phyloP scores from a whole-genome alignment of 23 tunicate species.

The Corella eumyota region DNA sequence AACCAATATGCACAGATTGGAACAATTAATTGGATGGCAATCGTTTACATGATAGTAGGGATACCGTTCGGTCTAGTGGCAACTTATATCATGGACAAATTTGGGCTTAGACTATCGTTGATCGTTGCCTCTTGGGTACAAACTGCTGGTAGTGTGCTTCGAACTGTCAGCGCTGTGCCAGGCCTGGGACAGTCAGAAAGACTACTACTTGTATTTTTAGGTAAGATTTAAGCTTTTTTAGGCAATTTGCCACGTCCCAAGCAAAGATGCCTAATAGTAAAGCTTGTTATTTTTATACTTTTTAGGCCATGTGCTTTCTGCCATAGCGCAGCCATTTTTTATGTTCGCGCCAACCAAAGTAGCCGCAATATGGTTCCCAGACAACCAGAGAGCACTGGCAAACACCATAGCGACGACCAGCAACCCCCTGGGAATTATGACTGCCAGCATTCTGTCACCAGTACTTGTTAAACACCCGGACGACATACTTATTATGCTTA shows the following conservation, averaged over 20 bases:
- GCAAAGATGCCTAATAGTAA: no score
- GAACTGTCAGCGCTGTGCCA: slow-evolving; percentile 32
- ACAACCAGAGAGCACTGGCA: slow-evolving; percentile 46
- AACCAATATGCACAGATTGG: slow-evolving; percentile 21
- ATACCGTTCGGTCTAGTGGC: slow-evolving; percentile 41
- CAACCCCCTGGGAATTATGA: slow-evolving; percentile 49
- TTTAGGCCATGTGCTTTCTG: slow-evolving; percentile 41
- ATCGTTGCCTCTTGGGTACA: slow-evolving; percentile 31
- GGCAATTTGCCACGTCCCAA: no score
- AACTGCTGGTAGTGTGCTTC: slow-evolving; percentile 24
- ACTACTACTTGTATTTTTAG: slow-evolving; percentile 33
- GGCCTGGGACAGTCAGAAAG: slow-evolving; percentile 10
- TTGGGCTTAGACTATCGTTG: slow-evolving; percentile 34
- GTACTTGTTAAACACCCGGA: slow-evolving; percentile 22
- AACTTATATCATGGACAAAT: slow-evolving; percentile 37
- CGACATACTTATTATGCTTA: slow-evolving; percentile 37
- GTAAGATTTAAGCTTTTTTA: no score
- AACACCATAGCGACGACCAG: slow-evolving; percentile 35
- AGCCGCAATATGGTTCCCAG: slow-evolving; percentile 65
- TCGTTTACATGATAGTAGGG: slow-evolving; percentile 52
- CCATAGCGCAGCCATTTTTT: slow-evolving; percentile 50
- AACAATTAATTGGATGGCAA: slow-evolving; percentile 45
- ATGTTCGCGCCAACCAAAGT: slow-evolving; percentile 45
- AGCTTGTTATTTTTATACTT: no score
- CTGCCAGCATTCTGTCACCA: slow-evolving; percentile 38